These are phyloP conservation scores for Steinernema khuongi DNA, from an alignment of 1,140 invertebrate genomes.

Conservation along the genomic window DNA sequence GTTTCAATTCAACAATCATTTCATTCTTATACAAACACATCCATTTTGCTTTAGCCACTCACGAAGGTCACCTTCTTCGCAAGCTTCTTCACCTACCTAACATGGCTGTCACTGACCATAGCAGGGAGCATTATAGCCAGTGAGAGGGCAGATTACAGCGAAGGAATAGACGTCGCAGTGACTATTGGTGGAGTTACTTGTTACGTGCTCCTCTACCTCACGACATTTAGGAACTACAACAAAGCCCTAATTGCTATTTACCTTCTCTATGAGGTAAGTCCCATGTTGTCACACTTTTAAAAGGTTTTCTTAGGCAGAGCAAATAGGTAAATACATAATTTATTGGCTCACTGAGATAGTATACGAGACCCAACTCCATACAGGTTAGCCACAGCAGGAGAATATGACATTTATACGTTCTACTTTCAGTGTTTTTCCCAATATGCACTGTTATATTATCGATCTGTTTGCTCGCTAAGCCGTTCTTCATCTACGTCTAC, in stretches of 20 bases:
- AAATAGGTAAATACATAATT: neutral
- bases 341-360: neutral
- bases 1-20: too few species aligned
- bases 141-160: neutral
- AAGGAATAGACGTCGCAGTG: neutral
- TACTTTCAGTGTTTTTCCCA: neutral
- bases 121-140: neutral
- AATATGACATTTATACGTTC: neutral
- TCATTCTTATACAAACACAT: too few species aligned
- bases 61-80: neutral
- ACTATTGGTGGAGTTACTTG: neutral
- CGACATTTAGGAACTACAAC: constrained; percentile 1
- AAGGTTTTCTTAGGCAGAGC: neutral
- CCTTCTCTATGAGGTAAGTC: neutral
- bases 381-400: neutral
- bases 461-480: neutral
- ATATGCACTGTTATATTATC: neutral
- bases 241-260: neutral
- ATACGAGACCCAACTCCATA: neutral
- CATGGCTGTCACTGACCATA: neutral
- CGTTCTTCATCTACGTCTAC: neutral
- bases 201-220: neutral
- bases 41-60: neutral
- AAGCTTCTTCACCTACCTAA: neutral
- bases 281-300: neutral